Base-by-base conservation (phyloP, 2,797 vertebrate species). In the Phylloscopus collybita region DNA sequence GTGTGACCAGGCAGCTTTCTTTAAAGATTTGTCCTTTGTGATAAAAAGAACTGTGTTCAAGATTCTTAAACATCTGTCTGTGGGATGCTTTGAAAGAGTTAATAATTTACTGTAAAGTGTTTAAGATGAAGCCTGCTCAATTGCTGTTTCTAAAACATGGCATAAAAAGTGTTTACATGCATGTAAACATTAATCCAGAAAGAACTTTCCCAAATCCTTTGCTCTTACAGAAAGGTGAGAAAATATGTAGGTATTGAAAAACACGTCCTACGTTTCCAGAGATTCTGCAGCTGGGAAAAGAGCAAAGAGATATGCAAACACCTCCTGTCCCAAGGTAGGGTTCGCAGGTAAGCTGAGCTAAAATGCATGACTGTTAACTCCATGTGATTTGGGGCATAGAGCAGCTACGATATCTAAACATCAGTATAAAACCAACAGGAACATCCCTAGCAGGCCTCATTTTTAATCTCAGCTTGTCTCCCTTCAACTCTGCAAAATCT, bases 241-340 rank as follows among this genome's bases (percentile, higher is more conserved):
- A 81, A 79, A 85, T 13, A 62, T 0, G 7, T 1, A 67, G 10
- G 30, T 36, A 44, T 3, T 36, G 42, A 69, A 79, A 45, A 92
- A 38, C 10, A 30, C 2, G 4, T 6, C 15, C 23, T 69, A 15
- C 0, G 3, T 26, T 47, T 40, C 27, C 62, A 75, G 44, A 66
- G 22, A 30, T 14, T 30, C 15, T 59, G 40, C 30, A 87, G 36
- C 8, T 66, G 44, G 44, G 69, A 26, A 64, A 70, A 20, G 7
- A 49, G 15, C 4, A 29, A 36, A 57, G 11, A 69, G 12, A 26
- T 5, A 50, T 1, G 11, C 29, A 40, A 86, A 67, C 0, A 1
- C 16, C 23, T 50, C 34, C n/a, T 44, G 25, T 16, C 40, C 34
- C 44, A 16, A 4, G 30, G 40, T 1, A 79, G 69, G 9, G 7